A percentile compares a stretch with the other conserved stretches of the same genome.
phyloP scores from a whole-genome alignment of 2,888 invertebrate species.

The Heliconius charithonia region DNA sequence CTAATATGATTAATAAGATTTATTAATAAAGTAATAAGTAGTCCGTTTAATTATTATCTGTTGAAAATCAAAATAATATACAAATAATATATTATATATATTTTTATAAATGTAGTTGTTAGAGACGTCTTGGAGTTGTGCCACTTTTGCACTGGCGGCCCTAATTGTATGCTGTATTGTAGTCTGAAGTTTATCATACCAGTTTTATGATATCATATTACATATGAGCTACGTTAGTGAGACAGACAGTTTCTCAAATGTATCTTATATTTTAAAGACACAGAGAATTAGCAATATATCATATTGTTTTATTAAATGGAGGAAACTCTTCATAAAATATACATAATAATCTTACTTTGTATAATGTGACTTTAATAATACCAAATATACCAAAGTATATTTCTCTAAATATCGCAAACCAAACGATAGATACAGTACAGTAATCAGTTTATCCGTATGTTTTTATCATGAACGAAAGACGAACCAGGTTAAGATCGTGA shows the following conservation, averaged over 20 bases:
- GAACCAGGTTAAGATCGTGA: not conserved
- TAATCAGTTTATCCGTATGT: not conserved
- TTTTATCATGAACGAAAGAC: not conserved
- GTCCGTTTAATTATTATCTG: not conserved
- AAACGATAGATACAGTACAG: not conserved
- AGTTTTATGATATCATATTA: not conserved
- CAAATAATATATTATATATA: not conserved
- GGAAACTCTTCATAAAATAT: too few relatives aligned
- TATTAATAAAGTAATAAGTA: not conserved
- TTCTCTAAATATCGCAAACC: not conserved
- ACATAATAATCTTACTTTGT: too few relatives aligned
- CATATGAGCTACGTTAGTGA: not conserved
- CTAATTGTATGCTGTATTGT: conserved; percentile 1
- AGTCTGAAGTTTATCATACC: not conserved
- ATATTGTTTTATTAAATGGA: too few relatives aligned
- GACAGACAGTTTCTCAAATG: not conserved
- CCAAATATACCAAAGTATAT: too few relatives aligned
- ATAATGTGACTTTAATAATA: too few relatives aligned
- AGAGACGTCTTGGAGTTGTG: not conserved
- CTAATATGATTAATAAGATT: too few relatives aligned
- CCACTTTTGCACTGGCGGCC: not conserved
- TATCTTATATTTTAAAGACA: not conserved
- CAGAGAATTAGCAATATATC: not conserved
- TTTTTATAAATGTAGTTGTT: not conserved
- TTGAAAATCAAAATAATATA: not conserved